Evolutionary conservation across 1,140 invertebrate species (phyloP), one percentile per base, ranked within the genome.

Genomic region (Orchesella cincta): DNA sequence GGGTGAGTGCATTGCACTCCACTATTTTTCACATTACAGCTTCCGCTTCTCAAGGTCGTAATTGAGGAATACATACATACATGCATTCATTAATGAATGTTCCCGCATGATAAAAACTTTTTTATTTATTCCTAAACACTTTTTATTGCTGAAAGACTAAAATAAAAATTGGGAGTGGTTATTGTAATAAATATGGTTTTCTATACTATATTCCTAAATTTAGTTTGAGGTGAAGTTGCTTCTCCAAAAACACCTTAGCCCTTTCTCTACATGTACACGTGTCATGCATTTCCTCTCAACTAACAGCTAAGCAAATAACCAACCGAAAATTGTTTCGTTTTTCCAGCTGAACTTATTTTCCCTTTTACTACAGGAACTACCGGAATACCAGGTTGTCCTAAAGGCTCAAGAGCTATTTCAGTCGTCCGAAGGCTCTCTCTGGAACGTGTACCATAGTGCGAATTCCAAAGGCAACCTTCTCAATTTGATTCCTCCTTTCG

Each of bases 401-500:
- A 89, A 91, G 79, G 84, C 91, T 26, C 88, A 90, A 75, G 89
- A 89, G 31, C 89, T 92, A 62, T 91, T 93, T 80, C 83, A 88
- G 0, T 87, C 88, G 0, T 91, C 90, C 0, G 93, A 93, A 79
- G 88, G 88, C 0, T 91, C 91, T 1, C 90, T 93, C 64, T 92
- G 90, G 90, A 89, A 89, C 0, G 87, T 91, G 67, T 93, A 92
- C 83, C 92, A 93, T 82, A 90, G 91, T 73, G 89, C 91, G 79
- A 89, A 91, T 79, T 90, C 90, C 0, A 90, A 92, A 81, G 87
- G 89, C 73, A 91, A 94, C 82, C 88, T 91, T 3, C 86, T 89
- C 23, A 92, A 92, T 78, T 90, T 92, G 87, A 81, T 94, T 76
- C 93, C 93, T 36, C 93, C 93, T 1, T 94, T 93, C 84, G 89